Conservation (phyloP, 2,797 vertebrate species). For the Petrocephalus schoutedeni region DNA sequence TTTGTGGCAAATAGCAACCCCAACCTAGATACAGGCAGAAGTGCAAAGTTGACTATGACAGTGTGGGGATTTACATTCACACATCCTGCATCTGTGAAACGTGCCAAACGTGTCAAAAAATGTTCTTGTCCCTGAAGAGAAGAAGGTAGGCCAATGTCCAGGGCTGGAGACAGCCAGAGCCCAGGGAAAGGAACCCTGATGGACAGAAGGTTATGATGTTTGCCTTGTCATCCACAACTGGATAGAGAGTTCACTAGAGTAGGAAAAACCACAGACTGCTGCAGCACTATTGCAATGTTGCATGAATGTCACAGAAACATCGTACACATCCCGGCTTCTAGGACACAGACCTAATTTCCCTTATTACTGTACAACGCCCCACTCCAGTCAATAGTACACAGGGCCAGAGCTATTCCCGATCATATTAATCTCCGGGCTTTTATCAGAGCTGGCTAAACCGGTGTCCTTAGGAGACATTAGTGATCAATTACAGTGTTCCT, state of each 20-base stretch:
- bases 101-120: not conserved
- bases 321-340: not conserved
- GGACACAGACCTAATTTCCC: not conserved
- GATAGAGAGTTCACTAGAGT: not conserved
- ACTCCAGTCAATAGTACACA: conserved; percentile 46
- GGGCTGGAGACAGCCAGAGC: not conserved
- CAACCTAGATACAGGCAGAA: not conserved
- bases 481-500: conserved; percentile 44
- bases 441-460: conserved; percentile 24
- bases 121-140: not conserved
- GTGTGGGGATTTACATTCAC: not conserved
- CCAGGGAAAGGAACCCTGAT: not conserved
- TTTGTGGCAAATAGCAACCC: not conserved
- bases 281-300: not conserved
- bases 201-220: not conserved
- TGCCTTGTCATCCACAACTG: not conserved
- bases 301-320: not conserved
- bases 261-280: not conserved
- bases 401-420: conserved; percentile 38
- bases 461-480: conserved; percentile 41
- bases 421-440: conserved; percentile 43
- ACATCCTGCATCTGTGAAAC: not conserved
- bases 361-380: not conserved
- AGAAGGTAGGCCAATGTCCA: not conserved
- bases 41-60: not conserved